phyloP scores from a whole-genome alignment of 2,113 vertebrate species.

The Hippopotamus amphibius region DNA sequence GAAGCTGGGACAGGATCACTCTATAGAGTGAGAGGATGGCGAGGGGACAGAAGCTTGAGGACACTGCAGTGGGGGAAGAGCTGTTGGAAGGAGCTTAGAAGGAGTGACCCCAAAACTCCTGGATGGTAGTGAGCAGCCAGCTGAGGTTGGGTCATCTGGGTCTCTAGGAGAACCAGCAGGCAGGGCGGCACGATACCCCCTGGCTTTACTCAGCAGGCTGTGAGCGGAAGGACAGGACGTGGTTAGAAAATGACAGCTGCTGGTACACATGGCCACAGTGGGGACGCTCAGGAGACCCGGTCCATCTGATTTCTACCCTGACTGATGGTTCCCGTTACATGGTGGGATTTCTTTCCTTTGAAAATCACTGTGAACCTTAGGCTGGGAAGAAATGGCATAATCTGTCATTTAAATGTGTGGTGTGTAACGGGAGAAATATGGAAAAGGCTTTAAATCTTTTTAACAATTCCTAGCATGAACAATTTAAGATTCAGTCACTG shows the following conservation, averaged over 20 bases:
- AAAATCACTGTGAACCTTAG: constrained; percentile 31
- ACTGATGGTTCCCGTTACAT: neutral
- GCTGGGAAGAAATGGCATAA: constrained; percentile 35
- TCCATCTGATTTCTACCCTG: constrained; percentile 37
- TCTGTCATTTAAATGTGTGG: neutral
- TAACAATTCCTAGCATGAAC: neutral
- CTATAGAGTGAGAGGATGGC: neutral
- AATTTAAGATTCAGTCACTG: constrained; percentile 42
- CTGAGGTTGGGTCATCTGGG: neutral
- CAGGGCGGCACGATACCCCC: neutral
- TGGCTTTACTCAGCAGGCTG: neutral
- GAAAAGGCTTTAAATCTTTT: constrained; percentile 24
- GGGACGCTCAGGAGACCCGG: neutral
- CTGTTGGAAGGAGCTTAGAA: neutral
- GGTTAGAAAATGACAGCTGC: constrained; percentile 2
- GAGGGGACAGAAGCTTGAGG: neutral
- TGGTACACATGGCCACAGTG: neutral
- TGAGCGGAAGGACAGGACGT: constrained; percentile 4
- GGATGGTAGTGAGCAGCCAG: neutral
- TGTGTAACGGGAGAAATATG: neutral
- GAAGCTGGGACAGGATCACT: neutral
- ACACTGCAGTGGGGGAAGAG: neutral
- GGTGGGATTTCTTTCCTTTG: constrained; percentile 52
- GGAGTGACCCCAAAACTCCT: neutral
- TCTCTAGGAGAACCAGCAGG: neutral